These are phyloP conservation scores for Sicus ferrugineus DNA, from an alignment of 2,888 invertebrate genomes.

Conservation along the genomic window DNA sequence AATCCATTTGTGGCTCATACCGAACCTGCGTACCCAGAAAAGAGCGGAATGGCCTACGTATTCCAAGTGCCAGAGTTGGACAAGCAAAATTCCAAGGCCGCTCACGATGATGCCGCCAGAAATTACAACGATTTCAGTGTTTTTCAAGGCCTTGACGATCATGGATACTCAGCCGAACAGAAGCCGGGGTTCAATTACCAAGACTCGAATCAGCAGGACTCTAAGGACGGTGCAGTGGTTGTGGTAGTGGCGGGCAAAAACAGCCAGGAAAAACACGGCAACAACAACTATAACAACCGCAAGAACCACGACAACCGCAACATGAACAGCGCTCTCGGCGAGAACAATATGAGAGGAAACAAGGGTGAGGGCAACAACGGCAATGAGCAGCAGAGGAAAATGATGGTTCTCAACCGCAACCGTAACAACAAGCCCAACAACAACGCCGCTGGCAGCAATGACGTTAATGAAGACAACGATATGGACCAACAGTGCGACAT, in stretches of 20 bases:
- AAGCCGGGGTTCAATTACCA: not conserved
- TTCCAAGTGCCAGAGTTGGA: not conserved
- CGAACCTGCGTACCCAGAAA: not conserved
- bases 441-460: not conserved
- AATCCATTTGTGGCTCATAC: not conserved
- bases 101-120: not conserved
- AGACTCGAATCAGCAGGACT: not conserved
- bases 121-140: not conserved
- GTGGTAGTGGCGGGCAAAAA: not conserved
- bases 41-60: not conserved
- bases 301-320: not conserved
- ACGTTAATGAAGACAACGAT: constrained; percentile 14
- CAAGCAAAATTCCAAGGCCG: not conserved
- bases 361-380: not conserved
- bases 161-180: not conserved
- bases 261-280: not conserved
- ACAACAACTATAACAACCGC: constrained; percentile 11
- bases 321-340: not conserved
- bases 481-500: constrained; percentile 12
- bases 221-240: not conserved
- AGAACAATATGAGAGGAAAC: not conserved
- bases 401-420: not conserved
- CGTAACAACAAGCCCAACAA: constrained; percentile 12
- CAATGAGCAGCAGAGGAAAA: not conserved
- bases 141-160: not conserved